Evolutionary conservation across 1,140 invertebrate genomes (phyloP).

Genomic region (Octopus bimaculoides): DNA sequence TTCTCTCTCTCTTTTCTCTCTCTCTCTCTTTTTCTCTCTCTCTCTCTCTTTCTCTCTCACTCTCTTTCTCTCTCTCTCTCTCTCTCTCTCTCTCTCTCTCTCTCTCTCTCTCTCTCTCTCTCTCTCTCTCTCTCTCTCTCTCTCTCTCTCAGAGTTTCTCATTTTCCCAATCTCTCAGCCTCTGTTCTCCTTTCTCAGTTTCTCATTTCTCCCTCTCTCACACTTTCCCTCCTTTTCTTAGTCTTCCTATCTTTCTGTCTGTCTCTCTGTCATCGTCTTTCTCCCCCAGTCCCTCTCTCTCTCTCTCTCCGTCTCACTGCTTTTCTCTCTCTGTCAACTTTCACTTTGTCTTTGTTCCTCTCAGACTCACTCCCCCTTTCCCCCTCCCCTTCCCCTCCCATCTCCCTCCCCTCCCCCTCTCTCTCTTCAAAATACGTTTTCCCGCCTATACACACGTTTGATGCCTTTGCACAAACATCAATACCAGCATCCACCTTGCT

Average conservation of each 20-base stretch:
- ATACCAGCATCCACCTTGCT: too few relatives aligned
- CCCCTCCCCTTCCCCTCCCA: background rate
- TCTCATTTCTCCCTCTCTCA: background rate
- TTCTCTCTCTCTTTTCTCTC: background rate
- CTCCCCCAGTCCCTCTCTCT: background rate
- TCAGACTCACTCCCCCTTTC: background rate
- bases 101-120: background rate
- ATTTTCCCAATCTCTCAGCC: background rate
- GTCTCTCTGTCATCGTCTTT: background rate
- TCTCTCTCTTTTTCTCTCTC: background rate
- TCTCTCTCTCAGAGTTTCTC: background rate
- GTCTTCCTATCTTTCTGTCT: background rate
- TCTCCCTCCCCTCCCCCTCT: background rate
- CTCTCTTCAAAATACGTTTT: background rate
- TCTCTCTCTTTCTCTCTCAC: background rate
- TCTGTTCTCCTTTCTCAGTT: background rate
- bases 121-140: background rate
- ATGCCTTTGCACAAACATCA: too few relatives aligned
- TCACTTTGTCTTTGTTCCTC: background rate
- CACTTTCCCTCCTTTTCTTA: background rate
- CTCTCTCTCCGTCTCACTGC: background rate
- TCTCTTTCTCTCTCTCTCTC: background rate
- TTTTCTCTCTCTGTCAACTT: background rate
- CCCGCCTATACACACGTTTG: too few relatives aligned
- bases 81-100: background rate